Conservation (phyloP, 2,797 vertebrate genomes). For the Urocyon cinereoargenteus region DNA sequence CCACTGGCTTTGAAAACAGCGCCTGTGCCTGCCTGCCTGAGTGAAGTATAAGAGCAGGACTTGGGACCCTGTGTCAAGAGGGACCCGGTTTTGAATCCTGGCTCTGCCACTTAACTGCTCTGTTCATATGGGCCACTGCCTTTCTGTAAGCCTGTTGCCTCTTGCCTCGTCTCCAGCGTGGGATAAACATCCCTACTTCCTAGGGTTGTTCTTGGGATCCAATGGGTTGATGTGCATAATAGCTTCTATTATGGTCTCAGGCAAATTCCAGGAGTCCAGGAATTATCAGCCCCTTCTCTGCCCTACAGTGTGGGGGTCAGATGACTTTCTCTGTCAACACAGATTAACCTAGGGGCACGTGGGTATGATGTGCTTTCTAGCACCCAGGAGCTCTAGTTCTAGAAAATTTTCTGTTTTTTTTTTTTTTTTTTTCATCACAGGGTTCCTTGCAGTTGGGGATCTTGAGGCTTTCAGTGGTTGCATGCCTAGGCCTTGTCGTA, state of each 20-base stretch:
- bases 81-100: neutral
- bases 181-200: neutral
- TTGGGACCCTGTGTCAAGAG: fast-evolving
- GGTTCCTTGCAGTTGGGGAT: neutral
- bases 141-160: neutral
- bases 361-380: neutral
- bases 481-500: neutral
- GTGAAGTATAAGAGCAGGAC: neutral
- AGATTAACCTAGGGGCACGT: neutral
- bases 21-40: fast-evolving
- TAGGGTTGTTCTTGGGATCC: neutral
- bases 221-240: neutral
- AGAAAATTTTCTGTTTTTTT: neutral
- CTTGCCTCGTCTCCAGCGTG: neutral
- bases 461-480: neutral
- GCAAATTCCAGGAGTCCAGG: neutral
- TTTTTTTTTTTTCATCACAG: neutral
- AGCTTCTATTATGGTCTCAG: neutral
- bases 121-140: neutral
- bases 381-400: neutral
- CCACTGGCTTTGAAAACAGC: neutral
- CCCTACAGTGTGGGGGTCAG: neutral
- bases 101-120: neutral
- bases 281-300: neutral
- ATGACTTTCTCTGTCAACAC: neutral